Evolutionary conservation across 2,888 invertebrate species (phyloP).

Genomic region (Diloba caeruleocephala): DNA sequence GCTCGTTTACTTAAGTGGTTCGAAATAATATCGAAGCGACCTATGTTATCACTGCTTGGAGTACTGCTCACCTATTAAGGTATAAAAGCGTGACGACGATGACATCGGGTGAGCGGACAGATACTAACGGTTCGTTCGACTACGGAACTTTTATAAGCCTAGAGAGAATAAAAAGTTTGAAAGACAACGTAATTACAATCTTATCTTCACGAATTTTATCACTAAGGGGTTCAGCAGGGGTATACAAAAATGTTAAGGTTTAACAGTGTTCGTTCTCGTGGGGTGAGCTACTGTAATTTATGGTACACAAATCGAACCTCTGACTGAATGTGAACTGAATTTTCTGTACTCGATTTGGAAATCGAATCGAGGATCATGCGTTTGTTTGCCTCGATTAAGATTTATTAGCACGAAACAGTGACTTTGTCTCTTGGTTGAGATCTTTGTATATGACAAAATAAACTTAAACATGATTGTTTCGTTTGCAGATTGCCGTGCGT

Average conservation of each 20-base stretch:
- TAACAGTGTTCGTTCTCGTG: too few relatives aligned
- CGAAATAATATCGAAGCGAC: conserved; percentile 23
- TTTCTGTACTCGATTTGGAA: too few relatives aligned
- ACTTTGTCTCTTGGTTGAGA: too few relatives aligned
- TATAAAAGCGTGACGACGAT: conserved; percentile 51
- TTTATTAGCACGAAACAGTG: too few relatives aligned
- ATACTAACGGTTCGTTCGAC: conserved; percentile 44
- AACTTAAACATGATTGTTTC: not conserved
- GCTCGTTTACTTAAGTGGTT: conserved; percentile 9
- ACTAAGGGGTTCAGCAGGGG: not conserved
- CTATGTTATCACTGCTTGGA: conserved; percentile 28
- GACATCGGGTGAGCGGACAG: conserved; percentile 48
- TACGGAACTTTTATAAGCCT: conserved; percentile 41
- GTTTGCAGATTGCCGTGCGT: conserved; percentile 70
- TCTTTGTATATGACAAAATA: too few relatives aligned
- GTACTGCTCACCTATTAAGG: conserved; percentile 41
- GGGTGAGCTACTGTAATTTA: too few relatives aligned
- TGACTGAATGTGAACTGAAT: too few relatives aligned
- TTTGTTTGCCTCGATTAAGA: too few relatives aligned
- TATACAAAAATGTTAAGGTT: too few relatives aligned
- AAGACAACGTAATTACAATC: conserved; percentile 17
- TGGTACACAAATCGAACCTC: too few relatives aligned
- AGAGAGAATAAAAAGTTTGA: conserved; percentile 23
- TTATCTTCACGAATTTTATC: conserved; percentile 6
- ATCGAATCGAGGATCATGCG: too few relatives aligned